Evolutionary conservation across 2,888 invertebrate genomes (phyloP).

Genomic region (Platycheirus albimanus): DNA sequence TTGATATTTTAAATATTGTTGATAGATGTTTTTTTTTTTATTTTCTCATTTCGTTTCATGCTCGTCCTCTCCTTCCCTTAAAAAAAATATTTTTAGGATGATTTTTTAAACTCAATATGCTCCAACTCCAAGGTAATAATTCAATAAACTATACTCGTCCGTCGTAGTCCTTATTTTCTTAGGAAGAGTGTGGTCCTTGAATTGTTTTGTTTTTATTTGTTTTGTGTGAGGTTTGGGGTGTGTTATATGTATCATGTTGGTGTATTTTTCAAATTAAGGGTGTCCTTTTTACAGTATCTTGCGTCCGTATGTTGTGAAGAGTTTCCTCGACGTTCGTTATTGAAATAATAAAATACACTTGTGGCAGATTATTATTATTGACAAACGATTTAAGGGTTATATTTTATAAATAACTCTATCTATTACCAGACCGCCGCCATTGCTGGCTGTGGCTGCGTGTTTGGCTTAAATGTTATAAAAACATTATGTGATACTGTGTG

Average conservation of each 20-base stretch:
- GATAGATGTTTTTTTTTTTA: conserved; percentile 67
- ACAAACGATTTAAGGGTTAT: too few species aligned
- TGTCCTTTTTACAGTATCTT: not conserved
- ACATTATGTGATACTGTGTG: too few species aligned
- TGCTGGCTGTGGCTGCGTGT: too few species aligned
- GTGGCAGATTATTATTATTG: conserved; percentile 36
- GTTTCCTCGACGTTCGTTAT: not conserved
- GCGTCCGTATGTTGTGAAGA: not conserved
- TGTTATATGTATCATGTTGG: not conserved
- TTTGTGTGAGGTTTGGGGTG: conserved; percentile 11
- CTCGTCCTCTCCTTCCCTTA: conserved; percentile 69
- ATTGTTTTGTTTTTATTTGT: conserved; percentile 28
- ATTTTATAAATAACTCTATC: too few species aligned
- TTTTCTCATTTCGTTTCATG: conserved; percentile 74
- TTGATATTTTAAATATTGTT: conserved; percentile 61
- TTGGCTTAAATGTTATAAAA: too few species aligned
- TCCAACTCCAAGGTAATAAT: conserved; percentile 89
- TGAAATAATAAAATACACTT: conserved; percentile 44
- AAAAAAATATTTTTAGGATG: conserved; percentile 84
- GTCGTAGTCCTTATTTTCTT: conserved; percentile 49
- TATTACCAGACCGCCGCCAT: too few species aligned
- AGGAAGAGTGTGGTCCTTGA: conserved; percentile 40
- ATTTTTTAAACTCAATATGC: conserved; percentile 90
- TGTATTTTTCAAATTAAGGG: not conserved
- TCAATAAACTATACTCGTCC: conserved; percentile 66